Percentiles rank a stretch among this genome's conserved stretches.
These are phyloP conservation scores for Mus pahari DNA, from an alignment of 2,113 vertebrate species.

Conservation along the genomic window DNA sequence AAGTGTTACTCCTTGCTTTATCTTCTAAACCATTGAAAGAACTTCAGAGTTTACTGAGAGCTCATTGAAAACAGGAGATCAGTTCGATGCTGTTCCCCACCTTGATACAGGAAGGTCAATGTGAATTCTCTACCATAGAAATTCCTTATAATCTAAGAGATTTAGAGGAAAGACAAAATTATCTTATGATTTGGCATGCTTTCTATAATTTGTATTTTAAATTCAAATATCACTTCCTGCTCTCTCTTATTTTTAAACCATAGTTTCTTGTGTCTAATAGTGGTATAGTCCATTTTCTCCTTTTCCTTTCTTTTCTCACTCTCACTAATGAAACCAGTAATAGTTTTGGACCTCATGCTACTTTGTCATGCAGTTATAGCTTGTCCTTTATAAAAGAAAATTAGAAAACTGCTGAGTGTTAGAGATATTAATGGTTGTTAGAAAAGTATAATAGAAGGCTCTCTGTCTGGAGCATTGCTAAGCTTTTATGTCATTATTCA, in stretches of 20 bases:
- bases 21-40: not conserved
- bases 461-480: conserved; percentile 77
- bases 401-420: conserved; percentile 85
- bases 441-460: conserved; percentile 84
- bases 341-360: conserved; percentile 74
- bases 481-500: conserved; percentile 87
- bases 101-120: not conserved
- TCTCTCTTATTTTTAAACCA: not conserved
- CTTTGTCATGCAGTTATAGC: conserved; percentile 79
- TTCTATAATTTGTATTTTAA: conserved; percentile 74
- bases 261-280: conserved; percentile 41
- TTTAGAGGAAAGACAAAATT: conserved; percentile 19
- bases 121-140: not conserved
- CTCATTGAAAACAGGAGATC: not conserved
- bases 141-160: not conserved
- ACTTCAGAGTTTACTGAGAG: not conserved
- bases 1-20: not conserved
- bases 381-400: conserved; percentile 86
- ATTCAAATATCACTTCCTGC: not conserved
- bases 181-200: rapidly evolving
- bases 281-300: conserved; percentile 67
- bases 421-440: conserved; percentile 85
- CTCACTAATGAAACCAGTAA: conserved; percentile 81
- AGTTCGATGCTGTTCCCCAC: not conserved
- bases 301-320: conserved; percentile 70